Conservation (phyloP, 2,113 vertebrate genomes). For the Ariopsis seemanni region DNA sequence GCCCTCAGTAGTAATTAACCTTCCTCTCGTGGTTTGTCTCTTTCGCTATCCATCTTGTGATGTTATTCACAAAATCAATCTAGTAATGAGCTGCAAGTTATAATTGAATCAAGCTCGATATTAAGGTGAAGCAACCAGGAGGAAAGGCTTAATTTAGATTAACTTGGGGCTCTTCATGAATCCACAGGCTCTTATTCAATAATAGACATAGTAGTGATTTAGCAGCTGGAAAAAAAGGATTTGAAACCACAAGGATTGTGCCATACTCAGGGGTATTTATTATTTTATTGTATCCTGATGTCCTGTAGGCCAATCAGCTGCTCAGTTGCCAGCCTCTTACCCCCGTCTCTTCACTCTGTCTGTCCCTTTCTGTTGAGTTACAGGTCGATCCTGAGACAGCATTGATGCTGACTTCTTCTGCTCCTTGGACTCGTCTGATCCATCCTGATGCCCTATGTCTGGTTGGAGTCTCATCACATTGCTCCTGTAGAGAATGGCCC, state of each 20-base stretch:
- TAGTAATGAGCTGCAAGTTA: not conserved
- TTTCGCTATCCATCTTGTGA: slow-evolving; percentile 4
- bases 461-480: too few relatives aligned
- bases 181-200: not conserved
- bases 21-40: not conserved
- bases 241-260: not conserved
- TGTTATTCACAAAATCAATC: slow-evolving; percentile 9
- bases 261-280: not conserved
- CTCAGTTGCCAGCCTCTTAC: too few relatives aligned
- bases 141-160: not conserved
- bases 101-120: slow-evolving; percentile 1
- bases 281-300: too few relatives aligned
- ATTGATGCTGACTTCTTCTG: too few relatives aligned
- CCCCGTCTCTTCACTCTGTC: too few relatives aligned
- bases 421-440: too few relatives aligned
- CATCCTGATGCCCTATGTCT: too few relatives aligned
- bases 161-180: not conserved
- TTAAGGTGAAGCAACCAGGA: not conserved
- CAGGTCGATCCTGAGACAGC: too few relatives aligned
- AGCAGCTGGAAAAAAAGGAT: not conserved
- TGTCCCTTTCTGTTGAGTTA: too few relatives aligned
- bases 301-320: too few relatives aligned
- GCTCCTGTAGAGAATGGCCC: too few relatives aligned
- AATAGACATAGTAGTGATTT: not conserved
- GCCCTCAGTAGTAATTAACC: slow-evolving; percentile 10